phyloP scores from a whole-genome alignment of 2,113 vertebrate genomes.

The Vireo altiloquus region DNA sequence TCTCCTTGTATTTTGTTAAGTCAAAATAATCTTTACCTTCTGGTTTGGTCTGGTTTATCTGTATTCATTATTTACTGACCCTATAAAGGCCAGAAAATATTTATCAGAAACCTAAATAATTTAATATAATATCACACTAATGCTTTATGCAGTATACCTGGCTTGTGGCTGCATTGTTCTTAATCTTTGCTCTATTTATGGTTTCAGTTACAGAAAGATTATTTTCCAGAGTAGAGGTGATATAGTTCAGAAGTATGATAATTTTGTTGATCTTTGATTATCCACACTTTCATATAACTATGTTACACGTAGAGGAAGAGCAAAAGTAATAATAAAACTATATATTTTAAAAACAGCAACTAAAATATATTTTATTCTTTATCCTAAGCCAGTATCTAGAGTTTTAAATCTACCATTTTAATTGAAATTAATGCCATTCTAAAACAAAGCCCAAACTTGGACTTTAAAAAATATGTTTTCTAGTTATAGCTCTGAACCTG shows the following conservation, averaged over 20 bases:
- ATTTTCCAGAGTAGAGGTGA: background rate
- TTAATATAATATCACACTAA: background rate
- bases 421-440: background rate
- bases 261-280: background rate
- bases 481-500: background rate
- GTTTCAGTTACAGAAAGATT: background rate
- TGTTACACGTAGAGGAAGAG: background rate
- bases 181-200: background rate
- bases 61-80: background rate
- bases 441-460: background rate
- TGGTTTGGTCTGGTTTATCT: background rate
- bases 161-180: background rate
- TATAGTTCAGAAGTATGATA: background rate
- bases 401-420: background rate
- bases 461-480: background rate
- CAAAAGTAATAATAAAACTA: background rate
- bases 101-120: background rate
- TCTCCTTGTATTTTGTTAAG: background rate
- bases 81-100: background rate
- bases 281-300: background rate
- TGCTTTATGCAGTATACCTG: background rate
- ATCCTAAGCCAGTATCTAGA: background rate
- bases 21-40: background rate
- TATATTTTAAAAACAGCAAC: background rate
- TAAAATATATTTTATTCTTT: background rate